A percentile compares a stretch with the other conserved stretches of the same genome.
Conservation (phyloP, 1,140 invertebrate genomes). For the Nilaparvata lugens region DNA sequence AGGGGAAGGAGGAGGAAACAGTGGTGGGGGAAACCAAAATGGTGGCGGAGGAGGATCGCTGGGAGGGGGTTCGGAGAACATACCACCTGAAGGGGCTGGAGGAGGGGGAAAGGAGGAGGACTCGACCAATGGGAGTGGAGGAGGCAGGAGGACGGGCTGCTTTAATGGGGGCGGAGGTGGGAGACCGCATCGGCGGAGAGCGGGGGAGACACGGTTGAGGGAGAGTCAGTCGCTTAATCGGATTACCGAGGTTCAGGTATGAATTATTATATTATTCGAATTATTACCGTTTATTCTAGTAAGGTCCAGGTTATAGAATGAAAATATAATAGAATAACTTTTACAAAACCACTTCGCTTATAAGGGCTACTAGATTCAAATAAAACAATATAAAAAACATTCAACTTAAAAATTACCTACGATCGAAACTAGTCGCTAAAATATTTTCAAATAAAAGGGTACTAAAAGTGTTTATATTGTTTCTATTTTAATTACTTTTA, state of each 20-base stretch:
- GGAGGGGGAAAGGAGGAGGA: constrained; percentile 14
- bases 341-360: too few species aligned
- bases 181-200: constrained; percentile 44
- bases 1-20: constrained; percentile 35
- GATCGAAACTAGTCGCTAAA: too few species aligned
- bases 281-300: too few species aligned
- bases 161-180: constrained; percentile 28
- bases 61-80: constrained; percentile 18
- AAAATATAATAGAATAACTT: too few species aligned
- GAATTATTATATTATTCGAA: too few species aligned
- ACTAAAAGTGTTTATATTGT: too few species aligned
- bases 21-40: constrained; percentile 34
- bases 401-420: too few species aligned
- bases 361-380: too few species aligned
- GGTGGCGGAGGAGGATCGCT: constrained; percentile 20
- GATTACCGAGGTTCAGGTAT: constrained; percentile 69
- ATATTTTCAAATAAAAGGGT: too few species aligned
- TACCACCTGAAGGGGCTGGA: constrained; percentile 11
- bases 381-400: too few species aligned
- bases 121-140: constrained; percentile 11
- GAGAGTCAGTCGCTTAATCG: constrained; percentile 73
- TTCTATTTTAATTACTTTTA: too few species aligned
- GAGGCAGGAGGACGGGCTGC: constrained; percentile 34
- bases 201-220: constrained; percentile 55
- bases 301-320: too few species aligned